A percentile compares a stretch with the other conserved stretches of the same genome.
These are phyloP conservation scores for Melitaea athalia DNA, from an alignment of 2,888 invertebrate genomes.

Conservation along the genomic window DNA sequence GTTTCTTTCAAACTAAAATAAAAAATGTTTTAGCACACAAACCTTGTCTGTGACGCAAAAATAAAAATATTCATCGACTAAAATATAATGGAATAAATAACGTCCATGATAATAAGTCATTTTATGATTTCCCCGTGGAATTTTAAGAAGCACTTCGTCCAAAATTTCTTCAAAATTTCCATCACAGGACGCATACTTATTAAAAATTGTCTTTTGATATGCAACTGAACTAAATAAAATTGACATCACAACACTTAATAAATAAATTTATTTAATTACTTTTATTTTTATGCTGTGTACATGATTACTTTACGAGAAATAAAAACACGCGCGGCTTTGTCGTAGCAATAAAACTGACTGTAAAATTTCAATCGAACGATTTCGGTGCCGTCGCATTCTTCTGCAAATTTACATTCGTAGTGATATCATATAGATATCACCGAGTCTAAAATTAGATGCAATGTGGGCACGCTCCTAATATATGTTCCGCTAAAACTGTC, in stretches of 20 bases:
- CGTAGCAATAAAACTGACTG: slow-evolving; percentile 27
- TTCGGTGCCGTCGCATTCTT: slow-evolving; percentile 41
- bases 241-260: slow-evolving; percentile 85
- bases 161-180: slow-evolving; percentile 97
- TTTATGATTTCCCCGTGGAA: slow-evolving; percentile 89
- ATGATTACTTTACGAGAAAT: not conserved
- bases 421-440: slow-evolving; percentile 51
- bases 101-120: slow-evolving; percentile 90
- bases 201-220: slow-evolving; percentile 88
- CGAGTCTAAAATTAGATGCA: slow-evolving; percentile 57
- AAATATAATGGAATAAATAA: slow-evolving; percentile 90
- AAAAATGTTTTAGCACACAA: slow-evolving; percentile 60
- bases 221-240: slow-evolving; percentile 94
- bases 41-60: slow-evolving; percentile 97
- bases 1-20: slow-evolving; percentile 13
- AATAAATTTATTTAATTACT: too few species aligned
- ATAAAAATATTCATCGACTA: slow-evolving; percentile 90
- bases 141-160: slow-evolving; percentile 91
- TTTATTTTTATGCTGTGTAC: slow-evolving; percentile 3
- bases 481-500: slow-evolving; percentile 63
- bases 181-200: slow-evolving; percentile 93
- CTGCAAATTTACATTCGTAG: slow-evolving; percentile 46
- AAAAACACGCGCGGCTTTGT: slow-evolving; percentile 3
- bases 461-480: slow-evolving; percentile 53
- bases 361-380: slow-evolving; percentile 19